These are phyloP conservation scores for Euwallacea fornicatus DNA, from an alignment of 1,140 invertebrate species.

Conservation along the genomic window DNA sequence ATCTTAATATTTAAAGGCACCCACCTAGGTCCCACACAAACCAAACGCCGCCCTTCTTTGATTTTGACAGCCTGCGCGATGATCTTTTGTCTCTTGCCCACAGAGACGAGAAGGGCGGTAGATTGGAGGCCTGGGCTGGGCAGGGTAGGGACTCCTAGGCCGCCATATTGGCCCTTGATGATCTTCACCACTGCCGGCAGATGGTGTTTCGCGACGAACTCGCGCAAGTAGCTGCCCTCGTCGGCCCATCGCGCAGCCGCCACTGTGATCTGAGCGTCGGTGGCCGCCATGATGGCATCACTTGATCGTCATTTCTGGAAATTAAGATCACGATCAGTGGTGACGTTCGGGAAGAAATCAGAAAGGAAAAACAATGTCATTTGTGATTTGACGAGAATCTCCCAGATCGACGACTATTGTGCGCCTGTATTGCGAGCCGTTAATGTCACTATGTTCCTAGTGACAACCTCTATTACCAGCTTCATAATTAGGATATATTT, in stretches of 20 bases:
- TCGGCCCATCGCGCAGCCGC: slow-evolving; percentile 83
- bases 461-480: too few species aligned
- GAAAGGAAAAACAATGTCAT: neutral
- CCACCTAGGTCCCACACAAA: slow-evolving; percentile 69
- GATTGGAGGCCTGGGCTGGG: slow-evolving; percentile 81
- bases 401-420: too few species aligned
- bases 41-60: slow-evolving; percentile 78
- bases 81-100: slow-evolving; percentile 81
- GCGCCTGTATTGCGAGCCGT: too few species aligned
- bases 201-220: slow-evolving; percentile 76
- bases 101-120: slow-evolving; percentile 80
- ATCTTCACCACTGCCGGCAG: slow-evolving; percentile 87
- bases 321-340: slow-evolving; percentile 13
- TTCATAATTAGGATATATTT: too few species aligned
- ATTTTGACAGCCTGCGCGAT: slow-evolving; percentile 89
- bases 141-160: slow-evolving; percentile 81
- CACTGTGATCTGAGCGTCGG: slow-evolving; percentile 80
- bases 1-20: neutral
- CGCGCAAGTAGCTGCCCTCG: slow-evolving; percentile 74
- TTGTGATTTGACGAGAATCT: neutral
- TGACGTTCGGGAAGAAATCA: neutral
- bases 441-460: too few species aligned
- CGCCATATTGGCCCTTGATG: slow-evolving; percentile 88
- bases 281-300: slow-evolving; percentile 70
- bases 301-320: slow-evolving; percentile 48